phyloP scores from a whole-genome alignment of 2,888 invertebrate genomes.

The Orchestes rusci region DNA sequence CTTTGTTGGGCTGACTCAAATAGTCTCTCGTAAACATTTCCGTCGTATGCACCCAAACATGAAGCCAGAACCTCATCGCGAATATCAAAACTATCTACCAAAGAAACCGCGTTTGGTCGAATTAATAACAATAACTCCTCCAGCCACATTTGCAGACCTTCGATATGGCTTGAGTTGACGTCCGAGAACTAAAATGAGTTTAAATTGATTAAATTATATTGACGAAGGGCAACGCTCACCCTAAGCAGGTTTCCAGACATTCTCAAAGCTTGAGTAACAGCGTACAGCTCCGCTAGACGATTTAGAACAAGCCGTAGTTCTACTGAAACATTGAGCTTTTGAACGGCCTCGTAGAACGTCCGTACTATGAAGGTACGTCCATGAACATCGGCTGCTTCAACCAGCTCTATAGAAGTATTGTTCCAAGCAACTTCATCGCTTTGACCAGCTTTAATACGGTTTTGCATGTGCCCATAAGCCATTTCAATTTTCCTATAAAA shows the following conservation, averaged over 20 bases:
- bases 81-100: slow-evolving; percentile 89
- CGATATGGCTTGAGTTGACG: slow-evolving; percentile 33
- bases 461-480: slow-evolving; percentile 65
- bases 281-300: slow-evolving; percentile 70
- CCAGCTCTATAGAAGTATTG: slow-evolving; percentile 73
- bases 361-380: slow-evolving; percentile 73
- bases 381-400: slow-evolving; percentile 79
- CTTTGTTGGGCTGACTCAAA: slow-evolving; percentile 74
- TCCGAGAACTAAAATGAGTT: neutral
- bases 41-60: slow-evolving; percentile 74
- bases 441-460: slow-evolving; percentile 57
- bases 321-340: slow-evolving; percentile 49
- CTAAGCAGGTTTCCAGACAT: slow-evolving; percentile 72
- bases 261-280: slow-evolving; percentile 67
- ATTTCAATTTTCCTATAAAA: slow-evolving; percentile 63
- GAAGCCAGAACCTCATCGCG: slow-evolving; percentile 70
- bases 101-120: slow-evolving; percentile 80
- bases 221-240: slow-evolving; percentile 51
- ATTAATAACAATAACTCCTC: slow-evolving; percentile 62
- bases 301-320: slow-evolving; percentile 56
- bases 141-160: slow-evolving; percentile 58
- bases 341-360: slow-evolving; percentile 58
- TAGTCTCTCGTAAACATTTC: slow-evolving; percentile 74
- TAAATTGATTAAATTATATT: too few relatives aligned
- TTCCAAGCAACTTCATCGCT: slow-evolving; percentile 82